These are phyloP conservation scores for Xestia c-nigrum DNA, from an alignment of 2,888 invertebrate species.

Conservation along the genomic window DNA sequence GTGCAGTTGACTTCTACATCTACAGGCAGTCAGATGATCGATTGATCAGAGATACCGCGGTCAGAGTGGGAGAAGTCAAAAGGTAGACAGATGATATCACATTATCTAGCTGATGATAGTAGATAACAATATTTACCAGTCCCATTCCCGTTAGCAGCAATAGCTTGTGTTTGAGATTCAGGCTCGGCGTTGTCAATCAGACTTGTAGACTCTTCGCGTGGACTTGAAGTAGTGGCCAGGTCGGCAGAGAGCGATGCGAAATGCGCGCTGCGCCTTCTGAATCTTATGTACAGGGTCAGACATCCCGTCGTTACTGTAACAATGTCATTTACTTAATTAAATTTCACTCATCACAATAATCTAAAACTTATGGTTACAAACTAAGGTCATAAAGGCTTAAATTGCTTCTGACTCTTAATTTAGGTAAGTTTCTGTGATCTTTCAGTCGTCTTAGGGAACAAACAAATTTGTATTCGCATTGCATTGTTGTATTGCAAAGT, in stretches of 20 bases:
- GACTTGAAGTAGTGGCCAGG: slow-evolving; percentile 73
- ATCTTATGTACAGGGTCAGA: slow-evolving; percentile 95
- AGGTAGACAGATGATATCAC: not conserved
- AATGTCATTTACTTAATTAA: slow-evolving; percentile 28
- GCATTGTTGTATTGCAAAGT: not conserved
- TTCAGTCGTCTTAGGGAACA: not conserved
- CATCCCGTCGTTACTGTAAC: slow-evolving; percentile 94
- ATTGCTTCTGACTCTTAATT: not conserved
- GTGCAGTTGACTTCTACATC: too few relatives aligned
- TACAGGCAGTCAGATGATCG: too few relatives aligned
- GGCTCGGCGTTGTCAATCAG: slow-evolving; percentile 85
- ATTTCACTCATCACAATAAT: not conserved
- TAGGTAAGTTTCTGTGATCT: not conserved
- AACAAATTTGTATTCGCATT: not conserved
- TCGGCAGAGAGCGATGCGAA: slow-evolving; percentile 92
- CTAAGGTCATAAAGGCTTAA: not conserved
- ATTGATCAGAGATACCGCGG: too few relatives aligned
- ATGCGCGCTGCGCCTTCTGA: slow-evolving; percentile 93
- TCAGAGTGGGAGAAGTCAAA: too few relatives aligned
- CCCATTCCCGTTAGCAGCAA: slow-evolving; percentile 77
- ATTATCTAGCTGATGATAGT: not conserved
- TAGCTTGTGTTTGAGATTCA: slow-evolving; percentile 78
- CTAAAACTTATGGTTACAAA: not conserved
- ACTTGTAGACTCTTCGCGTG: slow-evolving; percentile 83
- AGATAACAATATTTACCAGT: slow-evolving; percentile 42